These are phyloP conservation scores for Galerucella pusilla DNA, from an alignment of 2,888 invertebrate species.

Conservation along the genomic window DNA sequence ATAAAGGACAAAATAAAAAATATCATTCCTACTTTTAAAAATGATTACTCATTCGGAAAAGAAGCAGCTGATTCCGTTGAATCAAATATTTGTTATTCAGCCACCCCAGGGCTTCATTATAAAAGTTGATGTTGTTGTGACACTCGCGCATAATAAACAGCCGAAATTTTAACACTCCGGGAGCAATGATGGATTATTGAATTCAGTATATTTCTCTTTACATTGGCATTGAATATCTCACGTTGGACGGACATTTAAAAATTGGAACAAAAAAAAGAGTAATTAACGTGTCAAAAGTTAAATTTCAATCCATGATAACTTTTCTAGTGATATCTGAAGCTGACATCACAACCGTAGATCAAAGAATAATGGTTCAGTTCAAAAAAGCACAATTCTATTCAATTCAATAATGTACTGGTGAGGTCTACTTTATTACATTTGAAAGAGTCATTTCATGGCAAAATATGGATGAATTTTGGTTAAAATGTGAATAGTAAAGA, in stretches of 20 bases:
- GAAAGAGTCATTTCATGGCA: too few species aligned
- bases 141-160: neutral
- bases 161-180: neutral
- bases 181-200: constrained; percentile 10
- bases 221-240: constrained; percentile 25
- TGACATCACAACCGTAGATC: constrained; percentile 26
- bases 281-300: constrained; percentile 38
- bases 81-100: neutral
- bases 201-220: constrained; percentile 7
- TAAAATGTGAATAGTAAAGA: too few species aligned
- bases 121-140: neutral
- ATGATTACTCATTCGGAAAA: neutral
- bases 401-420: too few species aligned
- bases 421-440: too few species aligned
- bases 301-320: constrained; percentile 13
- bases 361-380: too few species aligned
- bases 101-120: neutral
- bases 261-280: constrained; percentile 26
- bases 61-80: neutral
- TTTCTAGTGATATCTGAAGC: neutral
- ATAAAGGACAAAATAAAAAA: too few species aligned
- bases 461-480: too few species aligned
- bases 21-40: neutral
- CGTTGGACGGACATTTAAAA: constrained; percentile 22
- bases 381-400: too few species aligned